Percentiles rank a stretch among this genome's conserved stretches.
phyloP scores from a whole-genome alignment of 2,797 vertebrate genomes.

The Poeciliopsis gracilis region DNA sequence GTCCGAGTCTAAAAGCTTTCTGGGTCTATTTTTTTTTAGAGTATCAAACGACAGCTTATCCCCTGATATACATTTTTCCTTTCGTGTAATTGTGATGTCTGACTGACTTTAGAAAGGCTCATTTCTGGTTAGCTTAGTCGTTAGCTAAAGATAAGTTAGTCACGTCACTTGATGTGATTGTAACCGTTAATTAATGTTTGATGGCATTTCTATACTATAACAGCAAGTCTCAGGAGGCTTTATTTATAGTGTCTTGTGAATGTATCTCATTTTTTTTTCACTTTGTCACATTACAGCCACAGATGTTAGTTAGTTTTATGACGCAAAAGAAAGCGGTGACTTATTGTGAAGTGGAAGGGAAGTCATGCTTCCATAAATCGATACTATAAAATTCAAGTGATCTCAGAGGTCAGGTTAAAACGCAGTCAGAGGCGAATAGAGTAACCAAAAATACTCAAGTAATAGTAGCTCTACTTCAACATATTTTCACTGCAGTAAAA shows the following conservation, averaged over 20 bases:
- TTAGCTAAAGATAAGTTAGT: conserved; percentile 24
- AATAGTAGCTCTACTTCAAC: too few species aligned
- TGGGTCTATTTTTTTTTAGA: background rate
- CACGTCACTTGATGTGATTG: background rate
- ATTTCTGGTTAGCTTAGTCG: conserved; percentile 24
- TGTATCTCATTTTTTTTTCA: background rate
- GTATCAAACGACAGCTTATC: background rate
- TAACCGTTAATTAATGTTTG: background rate
- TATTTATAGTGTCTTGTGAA: background rate
- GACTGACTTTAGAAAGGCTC: background rate
- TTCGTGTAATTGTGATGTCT: background rate
- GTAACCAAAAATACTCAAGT: too few species aligned
- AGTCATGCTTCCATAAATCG: background rate
- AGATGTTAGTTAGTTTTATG: background rate
- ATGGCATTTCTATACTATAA: background rate
- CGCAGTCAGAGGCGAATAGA: too few species aligned
- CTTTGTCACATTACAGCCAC: background rate
- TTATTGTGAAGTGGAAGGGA: background rate
- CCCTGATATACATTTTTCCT: background rate
- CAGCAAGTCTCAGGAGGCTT: background rate
- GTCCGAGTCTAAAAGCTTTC: conserved; percentile 14
- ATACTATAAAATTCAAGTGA: background rate
- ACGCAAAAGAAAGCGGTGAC: background rate
- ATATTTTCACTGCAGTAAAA: too few species aligned
- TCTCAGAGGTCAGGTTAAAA: background rate